Percentiles rank a stretch among this genome's conserved stretches.
Evolutionary conservation across 53 echinoderm and acorn worm species (phyloP).

Genomic region (Antedon mediterranea): DNA sequence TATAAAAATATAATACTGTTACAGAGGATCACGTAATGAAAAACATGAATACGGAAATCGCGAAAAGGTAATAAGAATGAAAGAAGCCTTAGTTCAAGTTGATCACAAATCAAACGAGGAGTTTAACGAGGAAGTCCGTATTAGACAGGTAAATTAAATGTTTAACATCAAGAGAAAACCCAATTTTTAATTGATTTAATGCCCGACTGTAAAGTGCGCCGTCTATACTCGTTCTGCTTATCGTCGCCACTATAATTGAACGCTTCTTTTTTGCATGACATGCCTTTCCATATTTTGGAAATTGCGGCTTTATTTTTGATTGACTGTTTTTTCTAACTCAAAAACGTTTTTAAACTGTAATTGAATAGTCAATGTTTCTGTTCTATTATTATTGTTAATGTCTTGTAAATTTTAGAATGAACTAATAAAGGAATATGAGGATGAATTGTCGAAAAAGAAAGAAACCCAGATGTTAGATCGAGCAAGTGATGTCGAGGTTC

Average conservation of each 20-base stretch:
- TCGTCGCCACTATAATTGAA: no score
- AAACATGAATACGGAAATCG: constrained; percentile 26
- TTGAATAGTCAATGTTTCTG: neutral
- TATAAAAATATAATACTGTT: constrained; percentile 8
- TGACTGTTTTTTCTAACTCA: no score
- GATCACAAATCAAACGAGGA: constrained; percentile 15
- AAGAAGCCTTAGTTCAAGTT: constrained; percentile 21
- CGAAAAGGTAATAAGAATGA: constrained; percentile 27
- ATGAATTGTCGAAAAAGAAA: neutral
- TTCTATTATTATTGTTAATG: no score
- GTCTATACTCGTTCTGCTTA: no score
- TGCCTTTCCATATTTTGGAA: no score
- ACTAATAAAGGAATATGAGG: neutral
- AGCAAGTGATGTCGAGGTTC: neutral
- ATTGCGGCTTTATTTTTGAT: no score
- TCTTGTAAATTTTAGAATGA: neutral
- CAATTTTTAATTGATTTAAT: no score
- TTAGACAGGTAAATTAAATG: constrained; percentile 32
- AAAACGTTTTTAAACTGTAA: no score
- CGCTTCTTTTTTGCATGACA: no score
- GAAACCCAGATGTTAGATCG: neutral
- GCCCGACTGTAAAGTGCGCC: no score
- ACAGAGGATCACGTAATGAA: constrained; percentile 32
- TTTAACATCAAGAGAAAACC: no score
- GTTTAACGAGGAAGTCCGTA: constrained; percentile 8